Conservation (phyloP, 2,113 vertebrate genomes). For the Xerus inauris region DNA sequence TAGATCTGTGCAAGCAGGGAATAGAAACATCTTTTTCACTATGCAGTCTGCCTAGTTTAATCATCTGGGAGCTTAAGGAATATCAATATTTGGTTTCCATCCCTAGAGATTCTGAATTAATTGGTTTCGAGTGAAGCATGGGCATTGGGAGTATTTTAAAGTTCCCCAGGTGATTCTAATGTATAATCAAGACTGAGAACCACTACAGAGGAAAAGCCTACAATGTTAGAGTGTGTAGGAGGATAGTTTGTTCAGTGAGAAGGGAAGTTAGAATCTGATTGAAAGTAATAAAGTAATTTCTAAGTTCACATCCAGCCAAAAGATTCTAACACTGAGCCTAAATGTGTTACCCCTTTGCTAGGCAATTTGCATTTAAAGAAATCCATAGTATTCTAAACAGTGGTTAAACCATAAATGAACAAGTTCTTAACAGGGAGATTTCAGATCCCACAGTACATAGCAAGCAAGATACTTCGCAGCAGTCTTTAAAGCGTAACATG, state of each 20-base stretch:
- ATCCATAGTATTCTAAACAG: neutral
- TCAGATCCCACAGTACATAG: neutral
- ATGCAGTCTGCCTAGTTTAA: neutral
- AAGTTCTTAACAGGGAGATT: neutral
- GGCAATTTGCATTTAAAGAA: neutral
- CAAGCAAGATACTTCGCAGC: neutral
- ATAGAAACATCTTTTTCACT: neutral
- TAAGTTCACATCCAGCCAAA: neutral
- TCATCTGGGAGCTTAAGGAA: neutral
- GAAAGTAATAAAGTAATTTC: neutral
- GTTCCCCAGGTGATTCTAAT: neutral
- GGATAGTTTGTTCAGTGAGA: neutral
- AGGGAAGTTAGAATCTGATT: neutral
- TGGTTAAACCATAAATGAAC: neutral
- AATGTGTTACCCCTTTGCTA: neutral
- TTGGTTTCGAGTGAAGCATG: neutral
- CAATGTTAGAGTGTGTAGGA: neutral
- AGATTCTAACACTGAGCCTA: neutral
- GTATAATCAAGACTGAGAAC: neutral
- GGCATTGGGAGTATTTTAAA: neutral
- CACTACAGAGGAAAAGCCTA: neutral
- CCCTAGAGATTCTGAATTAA: neutral
- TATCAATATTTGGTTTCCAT: neutral
- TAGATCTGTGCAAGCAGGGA: neutral
- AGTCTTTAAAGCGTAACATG: neutral